Percentiles rank a stretch among this genome's conserved stretches.
These are phyloP conservation scores for Cydia strobilella DNA, from an alignment of 1,140 invertebrate genomes.

Conservation along the genomic window DNA sequence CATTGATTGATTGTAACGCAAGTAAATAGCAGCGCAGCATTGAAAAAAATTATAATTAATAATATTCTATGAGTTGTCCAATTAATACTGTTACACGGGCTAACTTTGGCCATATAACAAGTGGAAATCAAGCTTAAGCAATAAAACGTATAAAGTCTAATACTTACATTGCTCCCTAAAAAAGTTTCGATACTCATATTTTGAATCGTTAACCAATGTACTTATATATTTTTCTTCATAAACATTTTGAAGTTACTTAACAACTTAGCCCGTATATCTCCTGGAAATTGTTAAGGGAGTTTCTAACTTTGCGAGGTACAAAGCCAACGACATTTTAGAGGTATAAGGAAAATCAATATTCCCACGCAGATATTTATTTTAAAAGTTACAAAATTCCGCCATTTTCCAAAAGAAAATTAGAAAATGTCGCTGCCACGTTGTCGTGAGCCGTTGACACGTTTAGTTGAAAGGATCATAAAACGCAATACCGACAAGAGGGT, in stretches of 20 bases:
- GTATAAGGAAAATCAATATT: conserved; percentile 30
- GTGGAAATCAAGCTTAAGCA: not conserved
- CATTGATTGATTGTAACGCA: too few species aligned
- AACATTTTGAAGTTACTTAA: conserved; percentile 22
- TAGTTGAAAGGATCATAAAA: not conserved
- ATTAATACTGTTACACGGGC: too few species aligned
- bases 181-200: not conserved
- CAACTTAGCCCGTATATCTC: conserved; percentile 32
- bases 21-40: too few species aligned
- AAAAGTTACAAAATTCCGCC: not conserved
- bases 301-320: conserved; percentile 22
- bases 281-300: conserved; percentile 23
- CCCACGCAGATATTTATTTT: conserved; percentile 15
- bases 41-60: too few species aligned
- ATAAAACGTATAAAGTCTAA: not conserved
- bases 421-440: not conserved
- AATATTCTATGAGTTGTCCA: too few species aligned
- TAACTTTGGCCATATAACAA: too few species aligned
- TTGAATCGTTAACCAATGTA: not conserved
- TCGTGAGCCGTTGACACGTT: not conserved
- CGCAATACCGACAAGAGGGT: not conserved
- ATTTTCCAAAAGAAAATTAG: not conserved
- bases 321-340: conserved; percentile 17
- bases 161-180: not conserved
- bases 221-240: conserved; percentile 15